Percentiles rank a stretch among this genome's conserved stretches.
phyloP scores from a whole-genome alignment of 2,797 vertebrate species.

The Peromyscus attwateri region DNA sequence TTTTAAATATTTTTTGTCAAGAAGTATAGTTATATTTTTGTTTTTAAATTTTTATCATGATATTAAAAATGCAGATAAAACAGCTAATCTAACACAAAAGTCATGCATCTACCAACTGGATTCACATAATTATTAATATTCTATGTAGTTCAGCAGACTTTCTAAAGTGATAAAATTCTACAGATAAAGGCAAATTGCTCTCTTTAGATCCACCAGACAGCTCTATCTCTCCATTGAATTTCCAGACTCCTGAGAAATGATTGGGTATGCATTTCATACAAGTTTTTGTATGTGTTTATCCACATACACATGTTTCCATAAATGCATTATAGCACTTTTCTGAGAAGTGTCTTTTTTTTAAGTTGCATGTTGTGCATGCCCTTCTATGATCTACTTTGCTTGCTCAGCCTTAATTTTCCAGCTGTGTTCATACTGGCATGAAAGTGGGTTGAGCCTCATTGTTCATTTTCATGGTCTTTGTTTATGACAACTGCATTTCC shows the following conservation, averaged over 20 bases:
- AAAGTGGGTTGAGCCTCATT: not conserved
- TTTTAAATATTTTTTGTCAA: not conserved
- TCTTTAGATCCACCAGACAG: not conserved
- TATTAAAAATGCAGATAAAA: not conserved
- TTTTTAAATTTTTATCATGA: not conserved
- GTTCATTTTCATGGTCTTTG: not conserved
- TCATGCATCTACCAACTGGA: not conserved
- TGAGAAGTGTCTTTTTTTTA: not conserved
- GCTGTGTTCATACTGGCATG: not conserved
- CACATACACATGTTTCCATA: not conserved
- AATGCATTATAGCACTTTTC: conserved; percentile 7
- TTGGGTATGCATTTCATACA: not conserved
- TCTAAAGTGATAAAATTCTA: conserved; percentile 23
- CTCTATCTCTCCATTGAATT: not conserved
- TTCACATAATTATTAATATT: not conserved
- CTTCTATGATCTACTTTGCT: conserved; percentile 7
- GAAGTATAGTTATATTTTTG: not conserved
- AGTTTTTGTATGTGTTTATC: not conserved
- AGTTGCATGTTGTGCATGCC: not conserved
- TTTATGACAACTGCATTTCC: not conserved
- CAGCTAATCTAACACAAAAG: not conserved
- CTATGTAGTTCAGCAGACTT: not conserved
- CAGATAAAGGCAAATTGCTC: not conserved
- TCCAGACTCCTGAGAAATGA: not conserved
- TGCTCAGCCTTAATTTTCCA: conserved; percentile 24